Percentiles rank a stretch among this genome's conserved stretches.
Evolutionary conservation across 2,888 invertebrate species (phyloP).

Genomic region (Lysandra bellargus): DNA sequence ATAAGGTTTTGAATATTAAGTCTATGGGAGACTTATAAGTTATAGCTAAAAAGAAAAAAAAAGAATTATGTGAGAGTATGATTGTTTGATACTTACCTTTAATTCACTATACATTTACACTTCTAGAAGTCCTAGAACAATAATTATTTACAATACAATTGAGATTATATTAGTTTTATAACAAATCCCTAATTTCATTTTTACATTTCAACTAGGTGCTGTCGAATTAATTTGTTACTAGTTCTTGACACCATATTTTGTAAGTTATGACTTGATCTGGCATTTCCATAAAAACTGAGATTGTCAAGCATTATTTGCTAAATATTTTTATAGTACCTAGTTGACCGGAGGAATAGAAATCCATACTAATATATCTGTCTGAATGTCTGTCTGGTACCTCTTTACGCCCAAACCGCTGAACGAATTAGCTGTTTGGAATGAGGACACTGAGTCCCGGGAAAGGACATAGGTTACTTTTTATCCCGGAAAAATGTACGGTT

Average conservation of each 20-base stretch:
- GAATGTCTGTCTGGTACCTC: no score
- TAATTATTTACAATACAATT: neutral
- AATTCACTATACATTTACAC: neutral
- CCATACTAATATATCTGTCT: no score
- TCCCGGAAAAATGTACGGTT: no score
- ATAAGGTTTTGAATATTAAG: neutral
- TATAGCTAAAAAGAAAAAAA: neutral
- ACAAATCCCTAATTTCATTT: neutral
- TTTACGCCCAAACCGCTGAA: no score
- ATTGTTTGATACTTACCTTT: slow-evolving; percentile 1
- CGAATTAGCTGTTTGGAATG: no score
- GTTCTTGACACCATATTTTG: neutral
- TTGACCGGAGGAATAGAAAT: no score
- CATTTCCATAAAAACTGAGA: no score
- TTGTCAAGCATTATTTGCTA: no score
- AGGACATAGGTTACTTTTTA: no score
- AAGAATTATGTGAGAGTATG: neutral
- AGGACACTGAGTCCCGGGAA: no score
- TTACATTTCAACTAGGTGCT: neutral
- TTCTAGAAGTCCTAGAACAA: neutral
- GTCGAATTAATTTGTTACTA: neutral
- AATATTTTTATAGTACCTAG: no score
- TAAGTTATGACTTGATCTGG: neutral
- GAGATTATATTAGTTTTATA: neutral
- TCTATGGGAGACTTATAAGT: neutral